Percentiles rank a stretch among this genome's conserved stretches.
These are phyloP conservation scores for Carettochelys insculpta DNA, from an alignment of 2,113 vertebrate genomes.

Conservation along the genomic window DNA sequence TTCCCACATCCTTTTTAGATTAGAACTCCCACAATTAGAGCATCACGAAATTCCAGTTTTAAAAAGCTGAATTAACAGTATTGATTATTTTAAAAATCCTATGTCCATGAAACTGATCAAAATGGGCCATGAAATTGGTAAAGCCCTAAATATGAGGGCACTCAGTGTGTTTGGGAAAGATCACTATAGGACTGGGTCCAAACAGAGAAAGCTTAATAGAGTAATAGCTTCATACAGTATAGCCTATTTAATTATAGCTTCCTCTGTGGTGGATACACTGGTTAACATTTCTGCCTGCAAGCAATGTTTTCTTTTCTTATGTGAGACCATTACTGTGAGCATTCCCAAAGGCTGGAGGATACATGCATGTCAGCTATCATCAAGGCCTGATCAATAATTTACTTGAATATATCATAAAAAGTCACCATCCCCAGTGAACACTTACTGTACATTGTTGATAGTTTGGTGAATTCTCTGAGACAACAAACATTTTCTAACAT, in stretches of 20 bases:
- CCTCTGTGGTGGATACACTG: not conserved
- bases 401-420: not conserved
- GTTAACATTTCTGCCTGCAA: fast-evolving
- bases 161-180: not conserved
- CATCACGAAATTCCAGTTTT: no score
- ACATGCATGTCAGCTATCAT: fast-evolving
- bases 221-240: fast-evolving
- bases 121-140: no score
- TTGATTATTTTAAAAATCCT: no score
- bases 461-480: not conserved
- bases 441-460: not conserved
- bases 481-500: not conserved
- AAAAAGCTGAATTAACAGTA: no score
- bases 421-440: not conserved
- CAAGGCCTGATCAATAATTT: conserved; percentile 41
- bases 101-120: no score
- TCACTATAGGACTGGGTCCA: fast-evolving
- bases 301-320: not conserved
- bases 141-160: not conserved
- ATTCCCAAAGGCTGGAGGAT: not conserved
- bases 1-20: no score
- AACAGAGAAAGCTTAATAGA: not conserved
- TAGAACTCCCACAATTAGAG: no score
- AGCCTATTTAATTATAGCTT: not conserved
- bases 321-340: not conserved